These are phyloP conservation scores for Microchirus variegatus DNA, from an alignment of 2,797 vertebrate species.

Conservation along the genomic window DNA sequence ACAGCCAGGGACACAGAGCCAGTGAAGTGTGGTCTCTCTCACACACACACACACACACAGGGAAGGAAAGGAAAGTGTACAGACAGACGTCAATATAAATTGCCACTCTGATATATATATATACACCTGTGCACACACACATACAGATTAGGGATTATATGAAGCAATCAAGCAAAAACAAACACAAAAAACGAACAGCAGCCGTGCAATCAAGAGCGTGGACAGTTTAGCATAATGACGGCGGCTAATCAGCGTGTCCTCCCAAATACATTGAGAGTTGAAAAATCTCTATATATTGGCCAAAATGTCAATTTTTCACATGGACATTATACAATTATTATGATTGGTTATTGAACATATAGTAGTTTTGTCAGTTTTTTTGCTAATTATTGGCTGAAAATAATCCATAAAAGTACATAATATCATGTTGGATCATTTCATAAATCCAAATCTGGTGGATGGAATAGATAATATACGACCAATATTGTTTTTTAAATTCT, in stretches of 20 bases:
- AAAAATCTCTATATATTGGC: too few species aligned
- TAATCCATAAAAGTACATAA: too few species aligned
- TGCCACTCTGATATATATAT: slow-evolving; percentile 26
- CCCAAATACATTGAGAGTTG: neutral
- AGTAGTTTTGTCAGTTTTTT: too few species aligned
- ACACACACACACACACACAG: slow-evolving; percentile 8
- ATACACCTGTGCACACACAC: slow-evolving; percentile 12
- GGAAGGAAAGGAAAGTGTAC: slow-evolving; percentile 12
- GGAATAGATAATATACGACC: too few species aligned
- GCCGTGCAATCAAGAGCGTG: slow-evolving; percentile 27
- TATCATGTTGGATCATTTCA: too few species aligned
- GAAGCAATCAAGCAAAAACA: too few species aligned
- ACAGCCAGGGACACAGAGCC: slow-evolving; percentile 45
- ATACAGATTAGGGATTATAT: slow-evolving; percentile 53
- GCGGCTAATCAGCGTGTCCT: slow-evolving; percentile 6
- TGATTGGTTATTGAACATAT: too few species aligned
- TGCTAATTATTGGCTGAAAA: too few species aligned
- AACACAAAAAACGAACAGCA: neutral
- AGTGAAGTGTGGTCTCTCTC: slow-evolving; percentile 51
- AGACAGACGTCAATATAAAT: slow-evolving; percentile 7
- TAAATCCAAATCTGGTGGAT: too few species aligned
- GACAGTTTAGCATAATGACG: slow-evolving; percentile 23
- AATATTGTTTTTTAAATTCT: too few species aligned
- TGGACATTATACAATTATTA: too few species aligned
- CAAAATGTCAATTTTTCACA: too few species aligned